These are phyloP conservation scores for Mormyrops boulengeri DNA, from an alignment of 2,797 vertebrate genomes.

Conservation along the genomic window DNA sequence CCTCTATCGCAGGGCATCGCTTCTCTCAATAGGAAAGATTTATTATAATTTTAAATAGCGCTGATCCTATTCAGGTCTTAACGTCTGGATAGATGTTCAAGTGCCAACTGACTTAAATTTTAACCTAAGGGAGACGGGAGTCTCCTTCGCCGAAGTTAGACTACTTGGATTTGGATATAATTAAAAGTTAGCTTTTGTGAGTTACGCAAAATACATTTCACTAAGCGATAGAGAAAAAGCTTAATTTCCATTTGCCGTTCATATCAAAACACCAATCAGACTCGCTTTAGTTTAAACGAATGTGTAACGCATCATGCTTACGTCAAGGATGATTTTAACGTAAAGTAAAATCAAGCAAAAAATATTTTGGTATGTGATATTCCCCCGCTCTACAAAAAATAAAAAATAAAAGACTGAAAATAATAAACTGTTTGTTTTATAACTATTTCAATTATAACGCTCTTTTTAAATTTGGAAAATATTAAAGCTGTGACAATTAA, in stretches of 20 bases:
- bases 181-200: neutral
- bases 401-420: neutral
- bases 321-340: neutral
- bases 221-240: neutral
- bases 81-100: neutral
- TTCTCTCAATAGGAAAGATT: conserved; percentile 9
- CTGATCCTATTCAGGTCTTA: neutral
- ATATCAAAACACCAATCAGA: neutral
- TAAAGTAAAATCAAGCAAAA: neutral
- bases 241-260: neutral
- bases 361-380: neutral
- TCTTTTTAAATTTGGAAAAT: neutral
- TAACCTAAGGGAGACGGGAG: neutral
- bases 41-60: neutral
- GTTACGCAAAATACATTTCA: neutral
- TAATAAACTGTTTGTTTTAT: neutral
- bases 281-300: neutral
- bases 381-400: neutral
- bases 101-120: conserved; percentile 6
- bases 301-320: neutral
- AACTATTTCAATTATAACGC: neutral
- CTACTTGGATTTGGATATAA: neutral
- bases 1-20: conserved; percentile 9
- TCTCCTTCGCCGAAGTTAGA: neutral
- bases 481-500: neutral